These are phyloP conservation scores for Xiphias gladius DNA, from an alignment of 2,113 vertebrate genomes.

Conservation along the genomic window DNA sequence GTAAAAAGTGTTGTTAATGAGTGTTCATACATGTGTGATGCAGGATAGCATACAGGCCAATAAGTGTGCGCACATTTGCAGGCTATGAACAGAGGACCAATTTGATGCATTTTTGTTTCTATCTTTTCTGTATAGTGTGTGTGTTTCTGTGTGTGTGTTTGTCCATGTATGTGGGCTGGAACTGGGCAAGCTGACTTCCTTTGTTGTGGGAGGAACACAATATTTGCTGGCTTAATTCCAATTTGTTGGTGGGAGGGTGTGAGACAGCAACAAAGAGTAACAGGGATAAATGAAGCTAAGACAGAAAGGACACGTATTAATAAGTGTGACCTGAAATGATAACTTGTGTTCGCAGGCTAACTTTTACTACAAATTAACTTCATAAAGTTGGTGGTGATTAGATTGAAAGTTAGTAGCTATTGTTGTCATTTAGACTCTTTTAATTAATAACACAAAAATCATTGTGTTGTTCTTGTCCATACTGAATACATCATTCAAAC, in stretches of 20 bases:
- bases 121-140: background rate
- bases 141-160: background rate
- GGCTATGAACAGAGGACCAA: constrained; percentile 2
- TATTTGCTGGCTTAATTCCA: constrained; percentile 68
- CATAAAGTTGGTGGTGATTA: background rate
- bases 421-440: background rate
- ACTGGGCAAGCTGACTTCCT: constrained; percentile 67
- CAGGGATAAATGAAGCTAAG: constrained; percentile 45
- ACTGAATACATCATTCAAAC: no score
- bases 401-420: background rate
- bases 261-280: constrained; percentile 57
- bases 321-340: constrained; percentile 42
- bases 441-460: no score
- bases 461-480: no score
- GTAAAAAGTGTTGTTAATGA: constrained; percentile 27
- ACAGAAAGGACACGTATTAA: constrained; percentile 49
- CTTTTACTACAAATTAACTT: constrained; percentile 4
- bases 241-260: constrained; percentile 62
- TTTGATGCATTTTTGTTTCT: constrained; percentile 22
- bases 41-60: constrained; percentile 26
- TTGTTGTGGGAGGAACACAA: constrained; percentile 67
- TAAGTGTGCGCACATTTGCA: constrained; percentile 41
- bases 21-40: constrained; percentile 19
- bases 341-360: constrained; percentile 24
- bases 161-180: constrained; percentile 44